Percentiles rank a stretch among this genome's conserved stretches.
These are phyloP conservation scores for Macroteleia sp. DNA, from an alignment of 2,888 invertebrate genomes.

Conservation along the genomic window DNA sequence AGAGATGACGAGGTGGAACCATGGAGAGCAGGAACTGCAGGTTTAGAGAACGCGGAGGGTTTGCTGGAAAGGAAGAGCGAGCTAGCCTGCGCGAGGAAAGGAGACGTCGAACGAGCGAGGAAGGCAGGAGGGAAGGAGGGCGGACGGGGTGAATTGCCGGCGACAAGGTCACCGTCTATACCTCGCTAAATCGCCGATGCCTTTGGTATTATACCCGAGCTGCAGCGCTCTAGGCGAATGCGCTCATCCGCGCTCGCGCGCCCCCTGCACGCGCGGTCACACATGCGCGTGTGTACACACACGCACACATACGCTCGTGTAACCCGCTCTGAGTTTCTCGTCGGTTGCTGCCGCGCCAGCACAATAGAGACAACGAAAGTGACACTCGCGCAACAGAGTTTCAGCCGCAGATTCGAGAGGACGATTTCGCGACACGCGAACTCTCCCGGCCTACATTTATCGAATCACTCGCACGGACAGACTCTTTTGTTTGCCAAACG, in stretches of 20 bases:
- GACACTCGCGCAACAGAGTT: conserved; percentile 68
- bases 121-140: conserved; percentile 68
- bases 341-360: conserved; percentile 42
- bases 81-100: conserved; percentile 42
- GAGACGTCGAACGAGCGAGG: conserved; percentile 57
- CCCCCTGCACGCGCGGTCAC: conserved; percentile 1
- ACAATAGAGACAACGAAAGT: conserved; percentile 79
- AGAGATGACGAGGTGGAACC: conserved; percentile 33
- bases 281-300: conserved; percentile 8
- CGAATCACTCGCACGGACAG: conserved; percentile 8
- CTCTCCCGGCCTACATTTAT: conserved; percentile 37
- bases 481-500: background rate
- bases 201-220: conserved; percentile 76
- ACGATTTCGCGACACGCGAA: conserved; percentile 35
- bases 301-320: conserved; percentile 21
- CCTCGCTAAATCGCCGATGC: conserved; percentile 76
- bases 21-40: conserved; percentile 61
- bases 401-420: conserved; percentile 17
- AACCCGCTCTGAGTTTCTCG: too few relatives aligned
- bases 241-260: conserved; percentile 60
- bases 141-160: conserved; percentile 83
- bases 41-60: conserved; percentile 58
- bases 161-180: conserved; percentile 82
- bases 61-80: conserved; percentile 59
- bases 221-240: conserved; percentile 74